phyloP scores from a whole-genome alignment of 2,797 vertebrate genomes.

The Argentina silus region DNA sequence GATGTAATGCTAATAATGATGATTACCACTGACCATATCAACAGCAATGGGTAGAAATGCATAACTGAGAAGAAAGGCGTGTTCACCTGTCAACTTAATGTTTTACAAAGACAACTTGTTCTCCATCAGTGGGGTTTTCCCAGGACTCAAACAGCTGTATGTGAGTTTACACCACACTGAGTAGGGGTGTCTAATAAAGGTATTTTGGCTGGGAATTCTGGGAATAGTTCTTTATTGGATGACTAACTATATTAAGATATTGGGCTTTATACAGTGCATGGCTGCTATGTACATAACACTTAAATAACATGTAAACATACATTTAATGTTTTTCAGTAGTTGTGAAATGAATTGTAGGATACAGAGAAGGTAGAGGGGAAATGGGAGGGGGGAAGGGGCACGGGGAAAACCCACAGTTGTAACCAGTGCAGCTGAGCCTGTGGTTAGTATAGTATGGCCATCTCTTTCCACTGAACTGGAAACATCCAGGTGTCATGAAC shows the following conservation, averaged over 20 bases:
- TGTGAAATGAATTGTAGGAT: constrained; percentile 22
- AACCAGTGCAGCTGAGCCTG: neutral
- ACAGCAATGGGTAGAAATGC: neutral
- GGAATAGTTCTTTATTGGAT: constrained; percentile 20
- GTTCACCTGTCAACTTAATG: constrained; percentile 1
- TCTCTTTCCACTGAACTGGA: constrained; percentile 6
- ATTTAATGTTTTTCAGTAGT: neutral
- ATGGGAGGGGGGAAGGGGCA: neutral
- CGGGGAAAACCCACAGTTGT: neutral
- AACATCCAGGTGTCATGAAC: neutral
- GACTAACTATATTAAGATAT: constrained; percentile 19
- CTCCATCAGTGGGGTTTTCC: constrained; percentile 15
- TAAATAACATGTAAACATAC: no score
- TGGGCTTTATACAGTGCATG: constrained; percentile 11
- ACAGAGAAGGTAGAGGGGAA: constrained; percentile 7
- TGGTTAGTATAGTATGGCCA: neutral
- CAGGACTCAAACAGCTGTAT: neutral
- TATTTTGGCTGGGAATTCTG: neutral
- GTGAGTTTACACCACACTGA: constrained; percentile 7
- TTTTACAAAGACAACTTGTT: constrained; percentile 25
- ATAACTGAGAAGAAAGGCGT: neutral
- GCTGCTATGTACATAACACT: no score
- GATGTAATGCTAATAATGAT: constrained; percentile 20
- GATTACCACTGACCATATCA: neutral
- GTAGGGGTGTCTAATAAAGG: neutral